A percentile compares a stretch with the other conserved stretches of the same genome.
Conservation (phyloP, 2,888 invertebrate species). For the Hermaeophaga mercurialis region DNA sequence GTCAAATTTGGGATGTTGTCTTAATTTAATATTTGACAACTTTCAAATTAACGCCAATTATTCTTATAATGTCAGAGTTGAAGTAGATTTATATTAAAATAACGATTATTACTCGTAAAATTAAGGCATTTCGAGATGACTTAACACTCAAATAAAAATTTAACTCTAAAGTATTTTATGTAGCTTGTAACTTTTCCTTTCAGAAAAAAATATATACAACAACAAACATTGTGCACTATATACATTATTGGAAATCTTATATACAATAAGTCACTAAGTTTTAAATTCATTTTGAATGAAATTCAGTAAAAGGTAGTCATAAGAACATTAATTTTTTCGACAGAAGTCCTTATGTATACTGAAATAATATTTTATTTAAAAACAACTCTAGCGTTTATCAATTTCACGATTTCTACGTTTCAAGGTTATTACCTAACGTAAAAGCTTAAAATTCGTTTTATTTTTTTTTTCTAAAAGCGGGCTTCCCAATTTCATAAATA, state of each 20-base stretch:
- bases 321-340: slow-evolving; percentile 14
- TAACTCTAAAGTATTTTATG: background rate
- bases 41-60: no score
- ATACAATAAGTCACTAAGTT: slow-evolving; percentile 28
- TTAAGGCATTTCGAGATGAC: background rate
- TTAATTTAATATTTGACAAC: no score
- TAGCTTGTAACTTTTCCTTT: slow-evolving; percentile 3
- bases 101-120: background rate
- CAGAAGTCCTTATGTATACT: slow-evolving; percentile 14
- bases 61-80: background rate
- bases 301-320: slow-evolving; percentile 15
- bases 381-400: no score
- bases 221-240: slow-evolving; percentile 33
- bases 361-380: background rate
- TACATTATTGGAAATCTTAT: slow-evolving; percentile 37
- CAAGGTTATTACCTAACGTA: no score
- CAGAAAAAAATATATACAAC: slow-evolving; percentile 24
- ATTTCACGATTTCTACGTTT: no score
- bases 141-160: background rate
- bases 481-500: no score
- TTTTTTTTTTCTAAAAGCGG: no score
- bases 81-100: background rate
- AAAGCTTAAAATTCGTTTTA: no score
- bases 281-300: slow-evolving; percentile 17
- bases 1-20: no score